These are phyloP conservation scores for Nipponacmea schrenckii DNA, from an alignment of 2,888 invertebrate genomes.

Conservation along the genomic window DNA sequence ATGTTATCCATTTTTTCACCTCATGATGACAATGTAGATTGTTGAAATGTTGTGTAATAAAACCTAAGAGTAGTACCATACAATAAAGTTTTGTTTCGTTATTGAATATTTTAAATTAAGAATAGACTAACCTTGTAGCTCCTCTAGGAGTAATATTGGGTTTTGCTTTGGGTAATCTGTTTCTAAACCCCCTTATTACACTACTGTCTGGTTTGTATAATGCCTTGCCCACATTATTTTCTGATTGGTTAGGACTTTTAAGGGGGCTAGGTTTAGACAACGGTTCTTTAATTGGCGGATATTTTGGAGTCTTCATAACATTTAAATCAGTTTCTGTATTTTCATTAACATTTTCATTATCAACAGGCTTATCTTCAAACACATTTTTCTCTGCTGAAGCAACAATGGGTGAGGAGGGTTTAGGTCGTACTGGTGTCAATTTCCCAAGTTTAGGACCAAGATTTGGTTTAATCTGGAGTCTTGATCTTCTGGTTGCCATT, in stretches of 20 bases:
- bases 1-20: too few species aligned
- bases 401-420: constrained; percentile 2
- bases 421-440: constrained; percentile 12
- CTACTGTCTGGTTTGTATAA: constrained; percentile 9
- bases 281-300: neutral
- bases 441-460: constrained; percentile 32
- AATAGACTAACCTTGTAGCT: neutral
- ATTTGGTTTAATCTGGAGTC: constrained; percentile 48
- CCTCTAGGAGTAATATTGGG: constrained; percentile 35
- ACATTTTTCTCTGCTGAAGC: constrained; percentile 1
- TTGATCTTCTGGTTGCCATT: constrained; percentile 46
- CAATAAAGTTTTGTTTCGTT: too few species aligned
- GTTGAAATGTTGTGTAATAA: too few species aligned
- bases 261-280: neutral
- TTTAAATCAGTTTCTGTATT: neutral
- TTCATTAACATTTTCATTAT: neutral
- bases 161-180: constrained; percentile 44
- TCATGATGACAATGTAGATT: too few species aligned
- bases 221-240: neutral
- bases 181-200: constrained; percentile 17
- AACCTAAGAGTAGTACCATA: too few species aligned
- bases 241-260: neutral
- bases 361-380: neutral
- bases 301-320: neutral
- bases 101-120: too few species aligned